Base-by-base conservation (phyloP, 2,113 vertebrate genomes). In the Burhinus bistriatus region DNA sequence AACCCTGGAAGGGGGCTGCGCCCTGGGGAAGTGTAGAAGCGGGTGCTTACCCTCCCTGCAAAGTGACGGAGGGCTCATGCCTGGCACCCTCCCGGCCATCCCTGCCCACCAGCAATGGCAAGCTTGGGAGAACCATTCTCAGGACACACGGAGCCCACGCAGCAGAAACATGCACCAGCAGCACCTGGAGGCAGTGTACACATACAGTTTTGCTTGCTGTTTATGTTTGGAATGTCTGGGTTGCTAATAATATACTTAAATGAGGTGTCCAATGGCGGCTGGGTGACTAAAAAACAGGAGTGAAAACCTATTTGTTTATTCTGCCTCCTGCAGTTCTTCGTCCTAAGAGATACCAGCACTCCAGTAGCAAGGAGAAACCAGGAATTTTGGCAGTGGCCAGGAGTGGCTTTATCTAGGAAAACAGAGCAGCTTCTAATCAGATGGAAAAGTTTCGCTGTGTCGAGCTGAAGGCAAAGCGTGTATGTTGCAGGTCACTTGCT, bases 41-140 rank as follows among this genome's bases (percentile, higher is more conserved):
- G 2, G n/a, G 23, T 18, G 54, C 16, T 61, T 7, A 2, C 17
- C 22, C 18, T 45, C 52, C 47, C 54, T 61, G 40, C 19, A 76
- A 30, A 42, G 49, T 1, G 3, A 59, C 66, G n/a, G 17, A 76
- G 34, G 18, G 18, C 15, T 75, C 61, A 76, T 4, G 2, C 34
- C 15, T 51, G 55, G 23, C 64, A 69, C n/a, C 58, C 22, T 89
- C 40, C 47, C 3, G 7, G 38, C 51, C 9, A 2, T 34, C 49
- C 27, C 49, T 66, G 51, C 42, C 55, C 0, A 0, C 47, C 1
- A 15, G 57, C 1, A 2, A 54, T 9, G 38, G 34, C 9, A 3
- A 42, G 38, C 40, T 44, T 32, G 23, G 36, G 64, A 87, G 59
- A 87, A 15, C 30, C 2, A 0, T 38, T 84, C 36, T 58, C 5